phyloP scores from a whole-genome alignment of 2,113 vertebrate genomes.

The Limnothrissa miodon region DNA sequence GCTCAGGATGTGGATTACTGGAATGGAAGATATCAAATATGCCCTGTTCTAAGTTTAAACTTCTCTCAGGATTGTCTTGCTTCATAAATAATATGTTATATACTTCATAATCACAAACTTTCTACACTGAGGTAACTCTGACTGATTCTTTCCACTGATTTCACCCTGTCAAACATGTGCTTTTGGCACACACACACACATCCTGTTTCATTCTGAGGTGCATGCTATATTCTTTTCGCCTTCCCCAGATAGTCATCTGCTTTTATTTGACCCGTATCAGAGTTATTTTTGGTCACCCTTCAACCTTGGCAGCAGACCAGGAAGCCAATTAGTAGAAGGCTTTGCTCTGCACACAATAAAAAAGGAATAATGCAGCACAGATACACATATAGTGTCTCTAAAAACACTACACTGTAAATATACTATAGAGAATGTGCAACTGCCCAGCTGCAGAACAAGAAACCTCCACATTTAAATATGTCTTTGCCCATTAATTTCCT shows the following conservation, averaged over 20 bases:
- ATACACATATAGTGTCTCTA: not conserved
- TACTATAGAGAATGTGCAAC: not conserved
- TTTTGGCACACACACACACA: not conserved
- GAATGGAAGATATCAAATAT: not conserved
- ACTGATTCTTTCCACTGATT: not conserved
- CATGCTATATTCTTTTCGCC: not conserved
- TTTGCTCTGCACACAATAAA: not conserved
- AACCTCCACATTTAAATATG: not conserved
- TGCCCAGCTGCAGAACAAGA: not conserved
- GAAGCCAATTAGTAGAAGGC: not conserved
- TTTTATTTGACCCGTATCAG: not conserved
- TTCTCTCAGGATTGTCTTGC: not conserved
- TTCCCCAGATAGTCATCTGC: not conserved
- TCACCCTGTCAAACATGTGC: not conserved
- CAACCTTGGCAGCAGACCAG: slow-evolving; percentile 3
- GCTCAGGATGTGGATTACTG: not conserved
- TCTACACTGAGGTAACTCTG: not conserved
- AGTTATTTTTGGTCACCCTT: not conserved
- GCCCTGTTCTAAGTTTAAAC: not conserved
- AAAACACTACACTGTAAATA: not conserved
- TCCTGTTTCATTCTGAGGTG: not conserved
- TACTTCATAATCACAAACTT: not conserved
- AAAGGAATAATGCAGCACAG: not conserved
- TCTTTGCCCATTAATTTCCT: not conserved
- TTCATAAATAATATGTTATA: not conserved